Evolutionary conservation across 1,140 invertebrate species (phyloP).

Genomic region (Streblospio benedicti): DNA sequence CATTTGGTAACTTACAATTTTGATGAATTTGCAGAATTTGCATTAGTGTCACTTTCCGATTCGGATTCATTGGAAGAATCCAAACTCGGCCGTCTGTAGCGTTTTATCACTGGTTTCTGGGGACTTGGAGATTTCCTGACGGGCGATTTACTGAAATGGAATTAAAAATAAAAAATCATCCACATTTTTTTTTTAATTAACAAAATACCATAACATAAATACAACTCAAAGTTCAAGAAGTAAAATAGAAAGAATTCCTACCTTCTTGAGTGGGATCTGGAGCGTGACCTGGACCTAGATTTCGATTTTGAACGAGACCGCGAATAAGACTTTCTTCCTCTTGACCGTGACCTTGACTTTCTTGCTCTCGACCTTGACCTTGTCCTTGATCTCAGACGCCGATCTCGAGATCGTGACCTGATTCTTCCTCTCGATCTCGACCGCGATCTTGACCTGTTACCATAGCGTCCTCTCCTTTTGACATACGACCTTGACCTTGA

Average conservation of each 20-base stretch:
- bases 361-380: slow-evolving; percentile 18
- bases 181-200: no score
- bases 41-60: no score
- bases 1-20: no score
- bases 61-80: slow-evolving; percentile 35
- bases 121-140: no score
- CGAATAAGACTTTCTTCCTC: background rate
- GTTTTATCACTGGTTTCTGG: slow-evolving; percentile 27
- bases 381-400: slow-evolving; percentile 35
- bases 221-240: no score
- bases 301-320: slow-evolving; percentile 27
- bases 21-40: no score
- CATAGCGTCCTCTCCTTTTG: no score
- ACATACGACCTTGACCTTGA: slow-evolving; percentile 9
- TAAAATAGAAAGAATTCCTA: background rate
- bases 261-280: slow-evolving; percentile 3
- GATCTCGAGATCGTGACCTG: slow-evolving; percentile 36
- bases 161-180: no score
- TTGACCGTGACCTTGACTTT: slow-evolving; percentile 19
- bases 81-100: slow-evolving; percentile 39
- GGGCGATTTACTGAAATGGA: no score
- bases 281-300: slow-evolving; percentile 28
- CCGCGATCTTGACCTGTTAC: no score
- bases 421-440: slow-evolving; percentile 29
- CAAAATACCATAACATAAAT: no score